These are phyloP conservation scores for Drosophila vallismaia DNA, from an alignment of 2,888 invertebrate genomes.

Conservation along the genomic window DNA sequence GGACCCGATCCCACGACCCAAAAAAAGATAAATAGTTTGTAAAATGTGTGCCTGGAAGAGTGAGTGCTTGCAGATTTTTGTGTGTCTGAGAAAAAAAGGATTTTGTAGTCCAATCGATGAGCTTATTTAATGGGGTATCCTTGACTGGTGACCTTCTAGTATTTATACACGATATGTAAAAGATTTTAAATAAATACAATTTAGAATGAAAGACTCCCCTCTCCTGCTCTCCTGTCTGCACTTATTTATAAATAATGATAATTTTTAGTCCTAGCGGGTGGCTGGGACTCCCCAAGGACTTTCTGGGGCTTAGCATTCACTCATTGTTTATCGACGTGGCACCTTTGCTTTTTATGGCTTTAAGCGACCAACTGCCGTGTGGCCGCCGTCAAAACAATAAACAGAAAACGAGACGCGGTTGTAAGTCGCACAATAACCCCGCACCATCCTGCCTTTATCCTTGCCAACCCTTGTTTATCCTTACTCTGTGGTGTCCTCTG, in stretches of 20 bases:
- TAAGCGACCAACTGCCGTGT: constrained; percentile 71
- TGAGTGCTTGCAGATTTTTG: neutral
- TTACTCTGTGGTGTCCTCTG: constrained; percentile 7
- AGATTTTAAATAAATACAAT: too few species aligned
- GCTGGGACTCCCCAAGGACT: neutral
- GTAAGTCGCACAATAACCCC: constrained; percentile 3
- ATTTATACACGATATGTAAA: too few species aligned
- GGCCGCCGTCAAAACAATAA: constrained; percentile 73
- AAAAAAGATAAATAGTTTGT: too few species aligned
- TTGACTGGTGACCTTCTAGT: too few species aligned
- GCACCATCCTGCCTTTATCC: neutral
- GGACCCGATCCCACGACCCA: constrained; percentile 83
- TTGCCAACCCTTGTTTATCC: constrained; percentile 6
- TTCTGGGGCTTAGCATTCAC: constrained; percentile 7
- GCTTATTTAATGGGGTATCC: neutral
- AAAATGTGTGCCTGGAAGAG: constrained; percentile 1
- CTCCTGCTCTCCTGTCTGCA: too few species aligned
- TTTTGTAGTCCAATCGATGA: neutral
- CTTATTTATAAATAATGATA: too few species aligned
- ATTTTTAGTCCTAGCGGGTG: too few species aligned
- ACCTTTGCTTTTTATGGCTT: constrained; percentile 76
- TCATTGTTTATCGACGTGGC: constrained; percentile 74
- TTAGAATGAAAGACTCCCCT: too few species aligned
- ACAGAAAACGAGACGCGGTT: constrained; percentile 43
- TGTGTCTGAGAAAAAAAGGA: constrained; percentile 1